Conservation (phyloP, 2,113 vertebrate genomes). For the Colinus virginianus region DNA sequence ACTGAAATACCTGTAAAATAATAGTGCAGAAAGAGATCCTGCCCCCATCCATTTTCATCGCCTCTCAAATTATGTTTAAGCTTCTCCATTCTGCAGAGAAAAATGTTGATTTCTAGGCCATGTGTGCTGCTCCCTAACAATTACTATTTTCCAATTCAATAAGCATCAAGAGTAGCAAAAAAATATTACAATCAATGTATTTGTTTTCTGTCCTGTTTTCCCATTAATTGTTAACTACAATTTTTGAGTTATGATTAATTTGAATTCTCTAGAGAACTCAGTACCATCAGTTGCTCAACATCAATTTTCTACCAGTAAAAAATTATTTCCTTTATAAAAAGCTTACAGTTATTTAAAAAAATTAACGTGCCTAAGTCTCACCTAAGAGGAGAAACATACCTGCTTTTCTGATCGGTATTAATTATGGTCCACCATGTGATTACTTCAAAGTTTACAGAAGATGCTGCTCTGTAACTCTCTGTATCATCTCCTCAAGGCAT, state of each 20-base stretch:
- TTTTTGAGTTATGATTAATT: background rate
- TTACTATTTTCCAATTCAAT: background rate
- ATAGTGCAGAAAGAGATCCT: background rate
- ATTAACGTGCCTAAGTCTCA: background rate
- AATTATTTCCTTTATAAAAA: constrained; percentile 12
- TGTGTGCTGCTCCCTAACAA: background rate
- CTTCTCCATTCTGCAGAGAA: background rate
- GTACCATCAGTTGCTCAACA: background rate
- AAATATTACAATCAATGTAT: background rate
- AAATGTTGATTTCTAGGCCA: background rate
- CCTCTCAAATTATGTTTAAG: background rate
- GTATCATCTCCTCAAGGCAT: constrained; percentile 34
- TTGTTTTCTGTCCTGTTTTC: background rate
- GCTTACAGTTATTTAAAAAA: background rate
- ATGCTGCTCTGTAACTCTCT: background rate
- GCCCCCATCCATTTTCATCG: background rate
- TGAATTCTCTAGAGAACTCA: background rate
- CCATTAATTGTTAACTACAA: background rate
- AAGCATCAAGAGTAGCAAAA: background rate
- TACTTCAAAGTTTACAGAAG: constrained; percentile 49
- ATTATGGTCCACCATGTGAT: constrained; percentile 9
- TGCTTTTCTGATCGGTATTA: constrained; percentile 14
- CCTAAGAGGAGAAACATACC: constrained; percentile 19
- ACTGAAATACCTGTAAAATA: background rate
- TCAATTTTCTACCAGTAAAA: background rate